These are phyloP conservation scores for Chaenogobius annularis DNA, from an alignment of 2,113 vertebrate genomes.

Conservation along the genomic window DNA sequence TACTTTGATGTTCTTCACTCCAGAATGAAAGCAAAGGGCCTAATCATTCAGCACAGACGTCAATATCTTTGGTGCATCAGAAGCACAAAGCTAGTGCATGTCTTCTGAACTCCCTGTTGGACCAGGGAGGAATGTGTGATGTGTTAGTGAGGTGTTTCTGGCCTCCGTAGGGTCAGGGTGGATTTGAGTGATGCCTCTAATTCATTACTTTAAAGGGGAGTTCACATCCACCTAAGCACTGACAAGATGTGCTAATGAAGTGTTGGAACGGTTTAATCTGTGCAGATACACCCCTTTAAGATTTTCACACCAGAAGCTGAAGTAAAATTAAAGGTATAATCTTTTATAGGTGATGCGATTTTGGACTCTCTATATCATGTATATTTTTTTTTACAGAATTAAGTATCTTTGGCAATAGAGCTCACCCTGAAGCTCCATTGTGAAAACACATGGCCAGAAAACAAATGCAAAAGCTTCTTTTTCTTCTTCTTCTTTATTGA, in stretches of 20 bases:
- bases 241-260: slow-evolving; percentile 64
- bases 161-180: slow-evolving; percentile 25
- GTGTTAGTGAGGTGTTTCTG: slow-evolving; percentile 12
- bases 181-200: slow-evolving; percentile 31
- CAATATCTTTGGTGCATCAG: slow-evolving; percentile 34
- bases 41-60: slow-evolving; percentile 33
- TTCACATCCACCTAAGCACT: slow-evolving; percentile 31
- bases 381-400: too few relatives aligned
- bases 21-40: slow-evolving; percentile 17
- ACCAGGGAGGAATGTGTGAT: slow-evolving; percentile 32
- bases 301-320: slow-evolving; percentile 6
- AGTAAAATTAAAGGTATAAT: not conserved
- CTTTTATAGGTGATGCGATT: not conserved
- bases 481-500: too few relatives aligned
- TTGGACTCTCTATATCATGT: too few relatives aligned
- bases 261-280: slow-evolving; percentile 39
- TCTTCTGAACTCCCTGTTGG: slow-evolving; percentile 12
- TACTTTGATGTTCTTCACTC: slow-evolving; percentile 26
- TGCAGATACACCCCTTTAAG: slow-evolving; percentile 16
- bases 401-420: too few relatives aligned
- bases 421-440: too few relatives aligned
- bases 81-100: slow-evolving; percentile 2
- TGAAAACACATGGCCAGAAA: too few relatives aligned
- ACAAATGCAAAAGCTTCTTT: too few relatives aligned
- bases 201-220: slow-evolving; percentile 23